Percentiles rank a stretch among this genome's conserved stretches.
phyloP scores from a whole-genome alignment of 2,888 invertebrate genomes.

The Hoplodrina blanda region DNA sequence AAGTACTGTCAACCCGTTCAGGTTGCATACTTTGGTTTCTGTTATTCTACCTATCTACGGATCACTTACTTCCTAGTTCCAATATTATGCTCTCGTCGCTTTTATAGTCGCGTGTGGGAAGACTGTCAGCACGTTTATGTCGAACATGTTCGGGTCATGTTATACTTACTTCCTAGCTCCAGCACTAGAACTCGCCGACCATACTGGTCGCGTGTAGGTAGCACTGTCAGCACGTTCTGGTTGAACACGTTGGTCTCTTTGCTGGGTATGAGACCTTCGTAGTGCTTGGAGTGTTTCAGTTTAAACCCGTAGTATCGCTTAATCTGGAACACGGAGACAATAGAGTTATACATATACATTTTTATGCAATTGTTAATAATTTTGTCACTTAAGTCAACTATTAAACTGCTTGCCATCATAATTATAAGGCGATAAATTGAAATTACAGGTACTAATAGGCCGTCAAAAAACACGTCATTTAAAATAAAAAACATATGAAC shows the following conservation, averaged over 20 bases:
- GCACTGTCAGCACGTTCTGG: conserved; percentile 94
- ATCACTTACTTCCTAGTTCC: conserved; percentile 94
- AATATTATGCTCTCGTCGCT: conserved; percentile 93
- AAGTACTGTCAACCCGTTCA: conserved; percentile 94
- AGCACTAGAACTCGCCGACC: conserved; percentile 94
- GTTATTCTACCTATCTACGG: background rate
- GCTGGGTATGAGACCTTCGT: conserved; percentile 93
- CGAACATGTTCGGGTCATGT: conserved; percentile 81
- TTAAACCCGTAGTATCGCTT: conserved; percentile 96
- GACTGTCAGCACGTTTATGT: conserved; percentile 94
- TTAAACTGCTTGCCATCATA: background rate
- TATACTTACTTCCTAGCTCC: conserved; percentile 94
- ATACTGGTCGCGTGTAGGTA: conserved; percentile 95
- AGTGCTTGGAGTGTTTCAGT: conserved; percentile 93
- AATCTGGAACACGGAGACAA: conserved; percentile 87
- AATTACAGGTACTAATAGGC: too few relatives aligned
- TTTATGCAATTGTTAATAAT: background rate
- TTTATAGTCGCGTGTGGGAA: conserved; percentile 95
- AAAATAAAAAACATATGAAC: too few relatives aligned
- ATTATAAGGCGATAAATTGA: too few relatives aligned
- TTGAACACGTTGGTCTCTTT: conserved; percentile 94
- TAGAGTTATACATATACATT: too few relatives aligned
- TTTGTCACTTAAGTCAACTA: background rate
- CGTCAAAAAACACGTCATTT: too few relatives aligned
- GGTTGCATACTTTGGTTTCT: conserved; percentile 93